phyloP scores from a whole-genome alignment of 2,797 vertebrate species.

The Phrynocephalus vlangalii region DNA sequence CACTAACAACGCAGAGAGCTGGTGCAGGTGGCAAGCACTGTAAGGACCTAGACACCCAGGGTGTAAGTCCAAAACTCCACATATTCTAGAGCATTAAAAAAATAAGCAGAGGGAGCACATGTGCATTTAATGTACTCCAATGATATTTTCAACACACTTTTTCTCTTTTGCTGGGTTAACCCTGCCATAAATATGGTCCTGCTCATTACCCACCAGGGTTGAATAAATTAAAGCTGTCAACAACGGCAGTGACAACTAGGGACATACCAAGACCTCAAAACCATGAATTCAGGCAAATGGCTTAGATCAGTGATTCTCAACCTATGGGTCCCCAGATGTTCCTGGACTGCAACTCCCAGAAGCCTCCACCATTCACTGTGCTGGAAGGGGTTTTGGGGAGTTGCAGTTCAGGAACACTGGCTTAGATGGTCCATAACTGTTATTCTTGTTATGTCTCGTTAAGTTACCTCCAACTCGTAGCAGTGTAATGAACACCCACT shows the following conservation, averaged over 20 bases:
- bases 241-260: neutral
- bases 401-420: too few species aligned
- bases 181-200: neutral
- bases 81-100: neutral
- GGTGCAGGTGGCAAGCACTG: neutral
- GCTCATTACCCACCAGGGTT: neutral
- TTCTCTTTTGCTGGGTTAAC: neutral
- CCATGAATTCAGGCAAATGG: neutral
- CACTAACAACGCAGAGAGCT: neutral
- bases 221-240: neutral
- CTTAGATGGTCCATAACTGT: neutral
- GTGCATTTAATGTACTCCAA: neutral
- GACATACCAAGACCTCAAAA: neutral
- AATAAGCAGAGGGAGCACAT: neutral
- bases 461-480: too few species aligned
- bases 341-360: too few species aligned
- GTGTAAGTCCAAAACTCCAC: neutral
- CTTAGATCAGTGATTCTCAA: neutral
- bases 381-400: too few species aligned
- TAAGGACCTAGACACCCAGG: neutral
- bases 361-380: too few species aligned
- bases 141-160: neutral
- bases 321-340: too few species aligned
- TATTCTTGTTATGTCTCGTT: too few species aligned
- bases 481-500: too few species aligned